These are phyloP conservation scores for Parauchenoglanis punctatus DNA, from an alignment of 2,797 vertebrate species.

Conservation along the genomic window DNA sequence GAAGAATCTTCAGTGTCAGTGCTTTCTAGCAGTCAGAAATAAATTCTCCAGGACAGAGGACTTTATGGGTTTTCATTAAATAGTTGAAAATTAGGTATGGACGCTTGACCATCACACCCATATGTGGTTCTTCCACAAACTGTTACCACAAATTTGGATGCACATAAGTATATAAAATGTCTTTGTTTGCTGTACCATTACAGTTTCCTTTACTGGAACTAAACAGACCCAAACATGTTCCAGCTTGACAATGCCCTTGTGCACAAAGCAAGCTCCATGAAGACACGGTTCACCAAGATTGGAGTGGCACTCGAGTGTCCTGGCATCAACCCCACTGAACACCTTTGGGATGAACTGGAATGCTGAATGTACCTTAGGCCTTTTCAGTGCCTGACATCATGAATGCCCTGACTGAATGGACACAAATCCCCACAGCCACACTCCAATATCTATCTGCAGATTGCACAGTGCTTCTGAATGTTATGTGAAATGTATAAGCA, in stretches of 20 bases:
- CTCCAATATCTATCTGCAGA: not conserved
- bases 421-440: not conserved
- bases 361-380: not conserved
- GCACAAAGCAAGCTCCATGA: not conserved
- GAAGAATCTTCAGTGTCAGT: not conserved
- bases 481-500: conserved; percentile 7
- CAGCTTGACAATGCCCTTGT: not conserved
- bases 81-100: not conserved
- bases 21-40: not conserved
- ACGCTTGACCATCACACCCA: not conserved
- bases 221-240: not conserved
- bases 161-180: not conserved
- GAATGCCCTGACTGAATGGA: not conserved
- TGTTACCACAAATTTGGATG: not conserved
- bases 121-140: not conserved
- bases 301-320: not conserved
- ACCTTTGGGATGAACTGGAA: not conserved
- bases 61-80: not conserved
- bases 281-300: not conserved
- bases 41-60: not conserved
- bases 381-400: not conserved
- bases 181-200: not conserved
- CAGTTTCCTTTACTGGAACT: not conserved
- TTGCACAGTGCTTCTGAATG: not conserved
- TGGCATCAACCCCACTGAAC: not conserved